Conservation (phyloP, 1,140 invertebrate species). For the Drosophila mauritiana region DNA sequence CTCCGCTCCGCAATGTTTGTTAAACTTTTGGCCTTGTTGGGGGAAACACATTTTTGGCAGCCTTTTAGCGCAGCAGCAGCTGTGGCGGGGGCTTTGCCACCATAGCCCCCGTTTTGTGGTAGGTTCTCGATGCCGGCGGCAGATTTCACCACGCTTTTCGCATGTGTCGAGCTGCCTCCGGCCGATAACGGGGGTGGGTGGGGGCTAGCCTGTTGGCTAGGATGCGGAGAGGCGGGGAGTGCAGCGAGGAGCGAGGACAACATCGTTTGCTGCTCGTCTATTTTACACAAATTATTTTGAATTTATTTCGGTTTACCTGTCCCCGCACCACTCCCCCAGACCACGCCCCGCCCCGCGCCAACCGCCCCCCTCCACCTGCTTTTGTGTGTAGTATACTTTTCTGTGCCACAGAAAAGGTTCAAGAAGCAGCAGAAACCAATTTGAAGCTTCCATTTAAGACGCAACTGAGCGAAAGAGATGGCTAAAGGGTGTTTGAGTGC, state of each 20-base stretch:
- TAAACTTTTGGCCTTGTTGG: conserved; percentile 68
- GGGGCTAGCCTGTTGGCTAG: conserved; percentile 1
- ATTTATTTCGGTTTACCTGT: conserved; percentile 78
- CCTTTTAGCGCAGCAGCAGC: conserved; percentile 30
- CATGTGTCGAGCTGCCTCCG: conserved; percentile 29
- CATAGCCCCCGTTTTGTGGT: conserved; percentile 31
- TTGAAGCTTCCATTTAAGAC: conserved; percentile 77
- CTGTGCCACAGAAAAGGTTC: conserved; percentile 45
- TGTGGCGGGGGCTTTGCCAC: conserved; percentile 16
- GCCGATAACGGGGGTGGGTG: not conserved
- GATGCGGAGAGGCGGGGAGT: not conserved
- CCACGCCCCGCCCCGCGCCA: not conserved
- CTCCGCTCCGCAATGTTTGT: conserved; percentile 44
- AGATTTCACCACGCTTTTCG: conserved; percentile 62
- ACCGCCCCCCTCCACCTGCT: conserved; percentile 6
- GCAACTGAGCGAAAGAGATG: conserved; percentile 47
- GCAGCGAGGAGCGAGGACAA: conserved; percentile 3
- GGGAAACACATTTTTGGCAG: conserved; percentile 57
- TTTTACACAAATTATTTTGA: conserved; percentile 82
- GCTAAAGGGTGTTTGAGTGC: conserved; percentile 29
- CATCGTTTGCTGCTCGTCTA: conserved; percentile 62
- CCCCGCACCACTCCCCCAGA: conserved; percentile 5
- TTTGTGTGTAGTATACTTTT: conserved; percentile 72
- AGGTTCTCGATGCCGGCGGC: conserved; percentile 58
- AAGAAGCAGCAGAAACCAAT: conserved; percentile 73